Conservation (phyloP, 2,888 invertebrate genomes). For the Danaus chrysippus region DNA sequence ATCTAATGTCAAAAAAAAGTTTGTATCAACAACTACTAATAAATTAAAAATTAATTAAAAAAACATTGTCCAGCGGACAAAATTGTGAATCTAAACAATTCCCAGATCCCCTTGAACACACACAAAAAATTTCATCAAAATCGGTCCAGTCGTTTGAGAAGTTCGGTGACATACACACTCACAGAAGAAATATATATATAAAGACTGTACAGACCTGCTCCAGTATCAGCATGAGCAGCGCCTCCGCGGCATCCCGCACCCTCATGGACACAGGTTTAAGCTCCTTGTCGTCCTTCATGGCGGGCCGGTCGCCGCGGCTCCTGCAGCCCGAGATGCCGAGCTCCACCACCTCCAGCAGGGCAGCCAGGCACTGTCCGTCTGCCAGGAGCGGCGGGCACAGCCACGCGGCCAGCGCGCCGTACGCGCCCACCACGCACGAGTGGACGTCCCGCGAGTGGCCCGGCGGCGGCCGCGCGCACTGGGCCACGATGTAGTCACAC, state of each 20-base stretch:
- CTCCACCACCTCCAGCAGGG: slow-evolving; percentile 97
- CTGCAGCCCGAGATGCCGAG: slow-evolving; percentile 98
- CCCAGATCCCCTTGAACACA: too few relatives aligned
- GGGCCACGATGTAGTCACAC: slow-evolving; percentile 97
- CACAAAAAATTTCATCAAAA: too few relatives aligned
- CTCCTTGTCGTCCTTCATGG: slow-evolving; percentile 97
- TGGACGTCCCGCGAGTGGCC: slow-evolving; percentile 96
- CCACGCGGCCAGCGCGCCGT: slow-evolving; percentile 95
- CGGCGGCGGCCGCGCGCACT: slow-evolving; percentile 95
- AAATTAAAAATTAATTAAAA: too few relatives aligned
- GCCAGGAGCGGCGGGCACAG: slow-evolving; percentile 93
- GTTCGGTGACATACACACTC: too few relatives aligned
- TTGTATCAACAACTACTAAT: too few relatives aligned
- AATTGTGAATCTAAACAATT: too few relatives aligned
- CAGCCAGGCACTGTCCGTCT: slow-evolving; percentile 94
- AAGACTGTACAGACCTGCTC: slow-evolving; percentile 83
- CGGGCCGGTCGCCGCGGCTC: slow-evolving; percentile 78
- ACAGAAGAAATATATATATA: too few relatives aligned
- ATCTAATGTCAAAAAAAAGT: too few relatives aligned
- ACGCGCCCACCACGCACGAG: slow-evolving; percentile 95
- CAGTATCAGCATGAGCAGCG: slow-evolving; percentile 91
- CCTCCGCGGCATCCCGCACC: slow-evolving; percentile 98
- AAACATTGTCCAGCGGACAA: too few relatives aligned
- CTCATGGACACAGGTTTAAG: slow-evolving; percentile 98
- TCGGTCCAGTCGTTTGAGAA: too few relatives aligned